Evolutionary conservation across 2,797 vertebrate genomes (phyloP), one percentile per base, ranked within the genome.

Genomic region (Diglossa cyanea): DNA sequence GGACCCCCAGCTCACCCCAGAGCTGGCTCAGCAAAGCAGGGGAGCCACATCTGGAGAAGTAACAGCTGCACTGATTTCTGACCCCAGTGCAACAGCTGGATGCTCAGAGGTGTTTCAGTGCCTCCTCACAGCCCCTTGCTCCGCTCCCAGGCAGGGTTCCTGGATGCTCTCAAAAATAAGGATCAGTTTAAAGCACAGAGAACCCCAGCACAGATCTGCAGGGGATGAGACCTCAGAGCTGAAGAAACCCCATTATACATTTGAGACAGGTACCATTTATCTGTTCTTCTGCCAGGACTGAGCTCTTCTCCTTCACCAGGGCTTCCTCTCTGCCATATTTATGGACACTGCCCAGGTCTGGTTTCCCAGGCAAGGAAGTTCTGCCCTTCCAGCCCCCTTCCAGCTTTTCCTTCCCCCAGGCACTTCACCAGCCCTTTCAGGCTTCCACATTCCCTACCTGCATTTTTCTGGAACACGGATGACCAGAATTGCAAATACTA

Each of bases 401-500:
- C 3, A 8, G 58, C 31, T 85, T 31, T 35, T 70, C 53, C 79
- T 11, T 40, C 40, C 75, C 78, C 60, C 8, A 12, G 72, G 63
- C 60, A 13, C 33, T 51, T 60, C 54, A 25, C 24, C 40, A 62
- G 39, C 48, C 19, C 74, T 72, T 75, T 37, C 3, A 62, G 53
- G 18, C 55, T 73, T 6, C 28, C 25, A 9, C 14, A 4, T 12
- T 33, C 48, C 61, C 65, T 39, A 30, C 57, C 50, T 50, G 30
- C 73, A 39, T 79, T 51, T 30, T 66, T 57, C 83, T 54, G 35
- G 11, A 60, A 53, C 68, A 33, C 0, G 74, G 77, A 71, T 50
- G 91, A 76, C 78, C 93, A 92, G 40, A 92, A 57, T 26, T 92
- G 66, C 50, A 87, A 87, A 85, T 17, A 19, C 62, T n/a, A n/a